phyloP scores from a whole-genome alignment of 2,797 vertebrate genomes.

The Tachyglossus aculeatus region DNA sequence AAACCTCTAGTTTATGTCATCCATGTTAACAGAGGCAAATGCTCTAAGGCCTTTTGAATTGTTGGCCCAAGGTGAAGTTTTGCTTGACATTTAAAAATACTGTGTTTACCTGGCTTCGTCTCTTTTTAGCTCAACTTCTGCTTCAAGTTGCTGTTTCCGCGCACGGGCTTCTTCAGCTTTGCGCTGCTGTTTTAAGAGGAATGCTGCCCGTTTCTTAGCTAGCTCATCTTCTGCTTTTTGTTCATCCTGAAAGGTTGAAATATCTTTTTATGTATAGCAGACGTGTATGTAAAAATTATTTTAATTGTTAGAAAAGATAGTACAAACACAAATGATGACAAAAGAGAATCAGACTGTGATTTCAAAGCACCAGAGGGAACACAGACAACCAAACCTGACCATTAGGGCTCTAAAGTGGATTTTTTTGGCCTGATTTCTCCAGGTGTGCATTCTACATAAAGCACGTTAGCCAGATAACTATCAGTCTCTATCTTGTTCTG shows the following conservation, averaged over 20 bases:
- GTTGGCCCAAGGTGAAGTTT: too few relatives aligned
- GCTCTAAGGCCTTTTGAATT: too few relatives aligned
- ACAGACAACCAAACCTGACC: too few relatives aligned
- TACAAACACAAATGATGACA: neutral
- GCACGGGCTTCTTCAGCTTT: constrained; percentile 93
- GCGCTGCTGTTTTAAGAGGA: constrained; percentile 94
- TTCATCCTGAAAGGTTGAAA: constrained; percentile 75
- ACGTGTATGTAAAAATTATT: neutral
- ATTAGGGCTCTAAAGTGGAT: too few relatives aligned
- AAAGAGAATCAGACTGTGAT: neutral
- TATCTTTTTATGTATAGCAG: rapidly evolving
- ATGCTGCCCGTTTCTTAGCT: constrained; percentile 92
- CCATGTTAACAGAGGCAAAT: too few relatives aligned
- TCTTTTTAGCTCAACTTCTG: constrained; percentile 89
- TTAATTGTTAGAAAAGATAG: neutral
- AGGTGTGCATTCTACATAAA: too few relatives aligned
- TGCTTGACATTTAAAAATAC: too few relatives aligned
- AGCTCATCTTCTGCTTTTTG: constrained; percentile 97
- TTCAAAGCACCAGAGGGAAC: too few relatives aligned
- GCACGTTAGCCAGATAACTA: too few relatives aligned
- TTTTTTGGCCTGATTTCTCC: too few relatives aligned
- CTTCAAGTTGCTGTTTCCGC: constrained; percentile 90
- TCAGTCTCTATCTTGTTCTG: too few relatives aligned
- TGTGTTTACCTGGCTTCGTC: constrained; percentile 91
- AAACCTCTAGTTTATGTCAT: neutral